Conservation (phyloP, 2,797 vertebrate species). For the Etheostoma perlongum region DNA sequence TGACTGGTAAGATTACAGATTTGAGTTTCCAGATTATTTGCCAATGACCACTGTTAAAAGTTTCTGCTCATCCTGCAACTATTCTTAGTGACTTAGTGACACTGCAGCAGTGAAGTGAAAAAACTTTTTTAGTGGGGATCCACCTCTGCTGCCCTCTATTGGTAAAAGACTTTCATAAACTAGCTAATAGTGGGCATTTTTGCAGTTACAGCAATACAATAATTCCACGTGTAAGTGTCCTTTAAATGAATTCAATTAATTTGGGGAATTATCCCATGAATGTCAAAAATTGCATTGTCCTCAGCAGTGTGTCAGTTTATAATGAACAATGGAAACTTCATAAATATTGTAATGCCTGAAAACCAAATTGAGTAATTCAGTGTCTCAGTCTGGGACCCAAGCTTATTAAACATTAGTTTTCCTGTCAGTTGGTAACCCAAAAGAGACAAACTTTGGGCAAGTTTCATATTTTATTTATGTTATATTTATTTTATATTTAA, state of each 20-base stretch:
- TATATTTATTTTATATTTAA: not conserved
- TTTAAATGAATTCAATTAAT: constrained; percentile 24
- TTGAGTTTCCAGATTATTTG: not conserved
- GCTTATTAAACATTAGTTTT: constrained; percentile 54
- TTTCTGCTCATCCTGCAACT: not conserved
- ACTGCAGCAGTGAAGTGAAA: not conserved
- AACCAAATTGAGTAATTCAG: constrained; percentile 45
- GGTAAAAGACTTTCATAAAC: constrained; percentile 34
- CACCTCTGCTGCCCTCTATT: constrained; percentile 74
- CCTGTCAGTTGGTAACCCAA: constrained; percentile 13
- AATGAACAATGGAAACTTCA: constrained; percentile 31
- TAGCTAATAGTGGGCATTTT: not conserved
- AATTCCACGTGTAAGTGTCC: not conserved
- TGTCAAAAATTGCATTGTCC: constrained; percentile 12
- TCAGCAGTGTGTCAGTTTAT: constrained; percentile 6
- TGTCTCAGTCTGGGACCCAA: constrained; percentile 15
- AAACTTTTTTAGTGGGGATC: not conserved
- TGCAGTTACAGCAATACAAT: constrained; percentile 4
- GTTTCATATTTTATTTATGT: constrained; percentile 21
- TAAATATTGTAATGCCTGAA: constrained; percentile 50
- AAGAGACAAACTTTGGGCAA: not conserved
- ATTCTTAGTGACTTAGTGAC: constrained; percentile 1
- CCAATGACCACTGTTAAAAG: not conserved
- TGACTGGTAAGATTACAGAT: not conserved
- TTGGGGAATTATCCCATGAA: constrained; percentile 1